Base-by-base conservation (phyloP, 2,888 invertebrate species). In the Pyrrhosoma nymphula region DNA sequence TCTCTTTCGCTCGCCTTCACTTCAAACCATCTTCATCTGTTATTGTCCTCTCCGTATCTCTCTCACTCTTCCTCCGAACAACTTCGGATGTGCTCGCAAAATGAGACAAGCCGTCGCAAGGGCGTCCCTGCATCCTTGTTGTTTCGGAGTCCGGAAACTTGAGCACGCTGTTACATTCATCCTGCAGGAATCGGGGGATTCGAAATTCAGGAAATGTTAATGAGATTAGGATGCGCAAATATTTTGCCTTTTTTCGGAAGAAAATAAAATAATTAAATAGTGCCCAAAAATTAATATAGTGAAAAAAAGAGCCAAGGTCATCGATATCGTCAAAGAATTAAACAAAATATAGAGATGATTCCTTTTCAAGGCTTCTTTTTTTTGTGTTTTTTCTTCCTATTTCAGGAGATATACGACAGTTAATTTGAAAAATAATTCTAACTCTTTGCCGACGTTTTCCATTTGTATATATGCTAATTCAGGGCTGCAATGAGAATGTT, bases 41-140 rank as follows among this genome's bases (percentile, higher is more conserved):
- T 47, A 47, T 47, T 47, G 47, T 8, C 47, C 69, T 69, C 69
- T 69, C 69, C 8, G 8, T 26, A 8, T 69, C 69, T 69, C 69
- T 69, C n/a, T n/a, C 20, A 8, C 18, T 69, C 69, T 69, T 12
- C 26, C 69, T 26, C 69, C 8, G 20, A 14, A 69, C 69, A 69
- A 69, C 69, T 69, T 69, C 69, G 69, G 69, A 69, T 69, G 69
- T 69, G 69, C 69, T 69, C 26, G 69, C 69, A n/a, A 69, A 69
- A 69, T 69, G 26, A n/a, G 26, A n/a, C 69, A 69, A 69, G 69
- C 69, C 69, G 69, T 69, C n/a, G 69, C 69, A 69, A n/a, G 6
- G 26, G 23, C 69, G 47, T n/a, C n/a, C n/a, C n/a, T n/a, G n/a
- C 47, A 8, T 47, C 47, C 47, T 8, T n/a, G n/a, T 69, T 69